These are phyloP conservation scores for Stramonita haemastoma DNA, from an alignment of 2,888 invertebrate species.

Conservation along the genomic window DNA sequence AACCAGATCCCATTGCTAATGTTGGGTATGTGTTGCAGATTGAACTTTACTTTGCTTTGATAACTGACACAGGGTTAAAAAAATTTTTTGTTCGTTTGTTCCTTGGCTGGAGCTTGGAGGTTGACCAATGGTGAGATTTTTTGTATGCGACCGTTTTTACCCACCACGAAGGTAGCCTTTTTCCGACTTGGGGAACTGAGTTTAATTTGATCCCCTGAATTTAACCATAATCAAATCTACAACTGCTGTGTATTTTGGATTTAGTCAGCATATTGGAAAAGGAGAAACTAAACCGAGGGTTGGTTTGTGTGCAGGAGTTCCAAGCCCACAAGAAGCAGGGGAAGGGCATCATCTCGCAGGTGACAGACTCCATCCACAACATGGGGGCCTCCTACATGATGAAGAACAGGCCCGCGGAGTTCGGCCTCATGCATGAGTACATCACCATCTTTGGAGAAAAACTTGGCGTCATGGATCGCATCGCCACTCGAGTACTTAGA, in stretches of 20 bases:
- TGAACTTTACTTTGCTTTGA: too few species aligned
- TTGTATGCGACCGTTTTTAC: too few species aligned
- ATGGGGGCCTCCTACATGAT: slow-evolving; percentile 80
- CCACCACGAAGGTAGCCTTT: too few species aligned
- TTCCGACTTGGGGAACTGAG: too few species aligned
- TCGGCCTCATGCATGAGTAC: slow-evolving; percentile 83
- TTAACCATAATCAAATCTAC: too few species aligned
- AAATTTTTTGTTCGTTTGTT: too few species aligned
- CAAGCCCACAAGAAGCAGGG: slow-evolving; percentile 82
- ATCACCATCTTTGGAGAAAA: slow-evolving; percentile 82
- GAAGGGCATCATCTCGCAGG: slow-evolving; percentile 80
- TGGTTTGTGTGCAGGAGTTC: slow-evolving; percentile 81
- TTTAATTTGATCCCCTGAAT: too few species aligned
- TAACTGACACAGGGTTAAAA: too few species aligned
- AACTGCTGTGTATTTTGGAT: background rate
- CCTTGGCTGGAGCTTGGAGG: too few species aligned
- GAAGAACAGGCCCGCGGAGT: slow-evolving; percentile 82
- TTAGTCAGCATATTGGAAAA: background rate
- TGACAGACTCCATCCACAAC: slow-evolving; percentile 82
- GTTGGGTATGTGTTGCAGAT: too few species aligned
- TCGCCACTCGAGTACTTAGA: slow-evolving; percentile 83
- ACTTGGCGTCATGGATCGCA: slow-evolving; percentile 82
- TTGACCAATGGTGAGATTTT: too few species aligned
- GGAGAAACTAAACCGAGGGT: background rate
- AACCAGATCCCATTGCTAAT: too few species aligned